Base-by-base conservation (phyloP, 2,113 vertebrate genomes). In the Sebastes fasciatus region DNA sequence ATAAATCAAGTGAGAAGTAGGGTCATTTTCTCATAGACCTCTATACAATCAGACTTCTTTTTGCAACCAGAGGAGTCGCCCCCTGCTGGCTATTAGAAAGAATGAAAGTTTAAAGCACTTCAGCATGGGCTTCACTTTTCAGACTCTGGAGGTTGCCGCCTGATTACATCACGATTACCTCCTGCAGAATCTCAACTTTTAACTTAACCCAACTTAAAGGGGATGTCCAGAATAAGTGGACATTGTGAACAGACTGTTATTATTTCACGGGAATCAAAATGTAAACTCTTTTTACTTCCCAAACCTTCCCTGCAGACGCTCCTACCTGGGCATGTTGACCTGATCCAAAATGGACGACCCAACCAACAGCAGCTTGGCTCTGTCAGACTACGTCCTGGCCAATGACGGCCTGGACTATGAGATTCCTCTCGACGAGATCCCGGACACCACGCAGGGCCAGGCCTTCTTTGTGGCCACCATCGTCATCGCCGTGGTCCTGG, bases 391-490 rank as follows among this genome's bases (percentile, higher is more conserved):
- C 21, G 93, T 95, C 88, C 95, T 96, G 73, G 89, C 87, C 68
- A 94, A 85, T 46, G 86, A 94, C 0, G 94, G 6, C n/a, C 70
- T 66, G 92, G 94, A 99, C 71, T 99, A 99, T 0, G 97, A 96
- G 66, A 74, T 97, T 43, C 95, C 96, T 0, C 86, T 89, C 68
- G 96, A 96, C 12, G 95, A 97, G 5, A 93, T 96, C 0, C 97
- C 96, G 0, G 97, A 99, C 74, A 68, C 96, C 85, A 98, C 97
- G 34, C 96, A 95, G 86, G 97, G 97, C 5, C 90, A 43, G 19
- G 97, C 96, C 54, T 99, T 99, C 94, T 96, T 96, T 0, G 88
- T 95, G 6, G 97, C 98, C 84, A 97, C 95, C 89, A 96, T 98
- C 0, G 89, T 99, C 49, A 96, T 99, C 0, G 97, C 94, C 0